Percentiles rank a stretch among this genome's conserved stretches.
These are phyloP conservation scores for Thumatha senex DNA, from an alignment of 2,888 invertebrate species.

Conservation along the genomic window DNA sequence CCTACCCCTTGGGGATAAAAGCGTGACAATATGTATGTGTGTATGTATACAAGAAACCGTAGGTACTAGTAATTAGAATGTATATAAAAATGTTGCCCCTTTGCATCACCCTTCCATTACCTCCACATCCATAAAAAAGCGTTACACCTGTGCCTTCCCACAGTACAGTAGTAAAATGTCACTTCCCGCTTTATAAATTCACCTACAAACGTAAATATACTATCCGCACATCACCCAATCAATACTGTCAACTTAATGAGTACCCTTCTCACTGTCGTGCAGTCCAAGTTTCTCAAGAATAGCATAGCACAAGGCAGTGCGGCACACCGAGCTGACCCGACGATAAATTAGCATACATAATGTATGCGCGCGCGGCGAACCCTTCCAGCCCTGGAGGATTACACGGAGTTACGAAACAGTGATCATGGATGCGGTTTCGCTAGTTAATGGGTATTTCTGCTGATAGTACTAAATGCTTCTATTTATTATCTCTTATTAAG, in stretches of 20 bases:
- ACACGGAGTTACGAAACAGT: slow-evolving; percentile 3
- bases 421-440: slow-evolving; percentile 14
- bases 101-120: too few species aligned
- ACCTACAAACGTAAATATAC: not conserved
- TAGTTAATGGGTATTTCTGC: not conserved
- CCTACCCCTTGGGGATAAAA: too few species aligned
- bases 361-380: slow-evolving; percentile 54
- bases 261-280: slow-evolving; percentile 9
- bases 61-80: too few species aligned
- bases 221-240: not conserved
- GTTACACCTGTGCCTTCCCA: not conserved
- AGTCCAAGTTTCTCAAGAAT: slow-evolving; percentile 12
- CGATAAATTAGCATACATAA: slow-evolving; percentile 65
- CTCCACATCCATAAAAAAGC: not conserved
- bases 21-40: too few species aligned
- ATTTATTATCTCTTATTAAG: too few species aligned
- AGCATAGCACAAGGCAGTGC: slow-evolving; percentile 22
- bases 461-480: too few species aligned
- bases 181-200: not conserved
- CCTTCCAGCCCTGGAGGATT: slow-evolving; percentile 39
- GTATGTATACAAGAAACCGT: too few species aligned
- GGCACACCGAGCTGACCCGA: slow-evolving; percentile 45
- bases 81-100: not conserved
- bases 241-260: slow-evolving; percentile 2
- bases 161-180: too few species aligned